Percentiles rank a stretch among this genome's conserved stretches.
Conservation (phyloP, 2,888 invertebrate genomes). For the Tuberolachnus salignus region DNA sequence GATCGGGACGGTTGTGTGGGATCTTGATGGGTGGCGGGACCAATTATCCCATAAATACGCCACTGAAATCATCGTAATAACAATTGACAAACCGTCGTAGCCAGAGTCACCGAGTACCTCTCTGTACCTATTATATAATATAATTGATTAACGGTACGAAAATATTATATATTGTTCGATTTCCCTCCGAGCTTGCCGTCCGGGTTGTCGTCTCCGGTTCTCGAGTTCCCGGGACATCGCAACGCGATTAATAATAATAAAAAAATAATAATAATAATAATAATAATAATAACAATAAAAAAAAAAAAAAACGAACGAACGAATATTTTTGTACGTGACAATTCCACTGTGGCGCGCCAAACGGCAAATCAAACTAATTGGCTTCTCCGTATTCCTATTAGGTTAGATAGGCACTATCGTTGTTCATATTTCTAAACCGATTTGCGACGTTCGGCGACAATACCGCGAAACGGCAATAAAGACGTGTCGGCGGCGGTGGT, state of each 20-base stretch:
- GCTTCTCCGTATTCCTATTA: background rate
- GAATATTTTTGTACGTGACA: background rate
- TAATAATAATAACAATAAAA: background rate
- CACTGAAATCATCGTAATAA: too few species aligned
- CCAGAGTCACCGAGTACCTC: too few species aligned
- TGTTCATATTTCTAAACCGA: background rate
- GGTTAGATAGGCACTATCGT: too few species aligned
- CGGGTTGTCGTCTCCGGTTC: background rate
- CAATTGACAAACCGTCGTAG: too few species aligned
- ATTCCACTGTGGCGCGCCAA: background rate
- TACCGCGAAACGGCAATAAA: constrained; percentile 37
- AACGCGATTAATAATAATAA: constrained; percentile 23
- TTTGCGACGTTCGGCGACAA: constrained; percentile 8
- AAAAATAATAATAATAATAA: constrained; percentile 7
- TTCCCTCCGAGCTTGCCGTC: too few species aligned
- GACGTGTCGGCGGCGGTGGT: background rate
- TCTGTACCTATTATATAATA: too few species aligned
- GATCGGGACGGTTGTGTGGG: too few species aligned
- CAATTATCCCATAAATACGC: too few species aligned
- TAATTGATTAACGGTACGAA: constrained; percentile 33
- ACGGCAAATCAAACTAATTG: constrained; percentile 25
- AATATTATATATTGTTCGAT: background rate
- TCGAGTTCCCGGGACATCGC: background rate
- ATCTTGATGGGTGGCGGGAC: too few species aligned
- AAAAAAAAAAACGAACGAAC: background rate